Base-by-base conservation (phyloP, 2,113 vertebrate species). In the Elachura formosa region DNA sequence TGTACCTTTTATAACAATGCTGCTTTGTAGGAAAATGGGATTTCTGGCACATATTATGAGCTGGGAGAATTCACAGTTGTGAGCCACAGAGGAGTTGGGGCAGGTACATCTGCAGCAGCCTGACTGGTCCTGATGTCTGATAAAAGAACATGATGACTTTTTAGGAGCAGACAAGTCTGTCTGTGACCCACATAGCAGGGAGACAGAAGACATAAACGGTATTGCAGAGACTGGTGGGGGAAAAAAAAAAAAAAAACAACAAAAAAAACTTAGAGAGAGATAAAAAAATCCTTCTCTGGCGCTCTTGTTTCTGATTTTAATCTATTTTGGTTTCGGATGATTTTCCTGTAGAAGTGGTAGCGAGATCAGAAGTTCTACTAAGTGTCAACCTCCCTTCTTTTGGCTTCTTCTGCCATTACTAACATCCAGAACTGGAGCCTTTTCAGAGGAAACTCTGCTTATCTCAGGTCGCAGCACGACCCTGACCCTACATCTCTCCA, bases 171-270 rank as follows among this genome's bases (percentile, higher is more conserved):
- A 6, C 15, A 66, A 73, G 34, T 84, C 38, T 92, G 43, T 58
- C 49, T 87, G 46, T 87, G 89, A 91, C 87, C 59, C 91, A 96
- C 26, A 95, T 94, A 96, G 36, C 63, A 31, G 36, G 7, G 34
- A 93, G 31, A 62, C 6, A 63, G 91, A 67, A 94, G 38, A 67
- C 17, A 69, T 38, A 62, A 94, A 85, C 59, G 83, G 11, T 38
- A 41, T 14, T 69, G 21, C 62, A 73, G 28, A 49, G 29, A 54
- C 8, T 51, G 62, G 14, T 67, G 33, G 19, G 38, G 79, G 68
- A 15, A 19, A 25, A 14, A 40, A 24, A 1, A 1, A 13, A 20
- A 31, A 28, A 43, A 45, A 8, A 33, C 48, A 48, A 49, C 21
- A 33, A 29, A 2, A 4, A 1, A 5, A 2, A 10, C 10, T 8